phyloP scores from a whole-genome alignment of 2,113 vertebrate species.

The Promerops cafer region DNA sequence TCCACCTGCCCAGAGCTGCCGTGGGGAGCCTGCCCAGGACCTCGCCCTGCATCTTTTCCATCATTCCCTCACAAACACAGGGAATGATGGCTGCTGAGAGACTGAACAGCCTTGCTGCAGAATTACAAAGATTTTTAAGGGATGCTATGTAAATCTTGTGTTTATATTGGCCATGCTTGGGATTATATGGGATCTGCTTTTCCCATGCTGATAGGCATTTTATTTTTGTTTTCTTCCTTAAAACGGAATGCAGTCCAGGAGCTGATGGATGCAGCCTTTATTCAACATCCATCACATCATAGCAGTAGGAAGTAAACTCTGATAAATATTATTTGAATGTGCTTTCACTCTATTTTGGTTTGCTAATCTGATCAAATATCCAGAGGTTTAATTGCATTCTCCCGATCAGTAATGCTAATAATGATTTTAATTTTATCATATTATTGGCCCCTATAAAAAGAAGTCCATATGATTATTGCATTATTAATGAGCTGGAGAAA shows the following conservation, averaged over 20 bases:
- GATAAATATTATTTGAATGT: not conserved
- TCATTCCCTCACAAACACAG: not conserved
- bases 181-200: not conserved
- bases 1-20: not conserved
- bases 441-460: not conserved
- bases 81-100: not conserved
- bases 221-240: not conserved
- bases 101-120: too few relatives aligned
- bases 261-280: not conserved
- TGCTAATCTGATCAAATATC: not conserved
- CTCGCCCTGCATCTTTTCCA: not conserved
- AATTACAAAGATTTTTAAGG: not conserved
- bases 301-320: not conserved
- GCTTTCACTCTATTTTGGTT: not conserved
- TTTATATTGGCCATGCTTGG: not conserved
- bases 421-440: not conserved
- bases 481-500: not conserved
- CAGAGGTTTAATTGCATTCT: not conserved
- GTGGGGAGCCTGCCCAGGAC: not conserved
- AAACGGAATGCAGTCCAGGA: not conserved
- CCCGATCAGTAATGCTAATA: not conserved
- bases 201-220: not conserved
- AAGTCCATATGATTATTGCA: not conserved
- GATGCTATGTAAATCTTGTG: not conserved
- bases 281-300: not conserved